Evolutionary conservation across 1,140 invertebrate species (phyloP).

Genomic region (Kradibia gibbosae): DNA sequence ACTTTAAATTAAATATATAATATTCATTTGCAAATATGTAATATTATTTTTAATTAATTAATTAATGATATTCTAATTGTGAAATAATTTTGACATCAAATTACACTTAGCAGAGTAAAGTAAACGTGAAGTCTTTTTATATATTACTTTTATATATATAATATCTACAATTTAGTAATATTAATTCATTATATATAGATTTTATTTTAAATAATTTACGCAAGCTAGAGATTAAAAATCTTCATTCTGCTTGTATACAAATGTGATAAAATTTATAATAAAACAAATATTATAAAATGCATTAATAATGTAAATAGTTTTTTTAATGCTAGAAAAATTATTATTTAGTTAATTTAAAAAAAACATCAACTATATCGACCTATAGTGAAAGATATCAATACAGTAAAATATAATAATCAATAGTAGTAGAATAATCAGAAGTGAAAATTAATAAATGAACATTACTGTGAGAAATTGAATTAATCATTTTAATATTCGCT

Average conservation of each 20-base stretch:
- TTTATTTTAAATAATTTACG: too few relatives aligned
- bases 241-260: background rate
- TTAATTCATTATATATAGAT: background rate
- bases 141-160: conserved; percentile 26
- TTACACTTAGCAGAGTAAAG: background rate
- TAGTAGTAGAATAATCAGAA: background rate
- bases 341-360: too few relatives aligned
- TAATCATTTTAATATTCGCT: background rate
- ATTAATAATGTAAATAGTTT: conserved; percentile 21
- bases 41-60: conserved; percentile 1
- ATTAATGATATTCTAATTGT: conserved; percentile 14
- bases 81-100: background rate
- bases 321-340: conserved; percentile 8
- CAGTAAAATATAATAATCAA: too few relatives aligned
- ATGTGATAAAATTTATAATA: conserved; percentile 6
- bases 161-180: conserved; percentile 28
- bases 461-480: too few relatives aligned
- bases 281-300: conserved; percentile 40
- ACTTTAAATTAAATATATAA: too few relatives aligned
- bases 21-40: conserved; percentile 13
- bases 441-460: background rate
- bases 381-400: too few relatives aligned
- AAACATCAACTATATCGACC: too few relatives aligned
- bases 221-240: background rate
- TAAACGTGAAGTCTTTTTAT: background rate